Evolutionary conservation across 1,140 invertebrate species (phyloP).

Genomic region (Amyelois transitella): DNA sequence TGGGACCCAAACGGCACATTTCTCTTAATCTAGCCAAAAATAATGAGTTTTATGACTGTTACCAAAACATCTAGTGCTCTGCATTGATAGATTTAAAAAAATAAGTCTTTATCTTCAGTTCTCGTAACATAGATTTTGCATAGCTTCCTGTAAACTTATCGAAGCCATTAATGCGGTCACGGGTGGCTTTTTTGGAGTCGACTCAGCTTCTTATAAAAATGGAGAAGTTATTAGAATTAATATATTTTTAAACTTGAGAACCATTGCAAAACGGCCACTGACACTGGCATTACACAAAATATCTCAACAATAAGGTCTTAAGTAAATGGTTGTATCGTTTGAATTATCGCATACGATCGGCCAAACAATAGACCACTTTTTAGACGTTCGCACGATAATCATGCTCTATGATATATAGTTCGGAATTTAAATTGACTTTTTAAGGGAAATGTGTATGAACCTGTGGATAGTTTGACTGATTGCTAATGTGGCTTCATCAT

Average conservation of each 20-base stretch:
- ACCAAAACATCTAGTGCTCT: too few species aligned
- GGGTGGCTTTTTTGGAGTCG: too few species aligned
- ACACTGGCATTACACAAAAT: background rate
- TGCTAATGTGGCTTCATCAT: background rate
- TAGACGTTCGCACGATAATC: conserved; percentile 2
- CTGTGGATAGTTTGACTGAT: background rate
- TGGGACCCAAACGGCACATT: too few species aligned
- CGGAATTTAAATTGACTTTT: conserved; percentile 3
- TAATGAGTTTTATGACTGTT: too few species aligned
- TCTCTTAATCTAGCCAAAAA: too few species aligned
- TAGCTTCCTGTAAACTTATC: too few species aligned
- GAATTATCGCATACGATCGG: background rate
- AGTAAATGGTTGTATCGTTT: background rate
- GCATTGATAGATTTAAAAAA: too few species aligned
- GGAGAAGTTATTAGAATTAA: too few species aligned
- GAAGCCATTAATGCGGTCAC: too few species aligned
- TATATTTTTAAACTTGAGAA: background rate
- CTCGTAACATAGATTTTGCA: too few species aligned
- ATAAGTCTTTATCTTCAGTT: too few species aligned
- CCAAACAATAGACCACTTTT: background rate
- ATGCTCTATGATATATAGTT: background rate
- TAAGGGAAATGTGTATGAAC: background rate
- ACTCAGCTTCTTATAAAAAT: too few species aligned
- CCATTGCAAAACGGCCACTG: background rate
- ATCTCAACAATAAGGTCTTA: background rate